A percentile compares a stretch with the other conserved stretches of the same genome.
phyloP scores from a whole-genome alignment of 2,113 vertebrate species.

The Camelus dromedarius region DNA sequence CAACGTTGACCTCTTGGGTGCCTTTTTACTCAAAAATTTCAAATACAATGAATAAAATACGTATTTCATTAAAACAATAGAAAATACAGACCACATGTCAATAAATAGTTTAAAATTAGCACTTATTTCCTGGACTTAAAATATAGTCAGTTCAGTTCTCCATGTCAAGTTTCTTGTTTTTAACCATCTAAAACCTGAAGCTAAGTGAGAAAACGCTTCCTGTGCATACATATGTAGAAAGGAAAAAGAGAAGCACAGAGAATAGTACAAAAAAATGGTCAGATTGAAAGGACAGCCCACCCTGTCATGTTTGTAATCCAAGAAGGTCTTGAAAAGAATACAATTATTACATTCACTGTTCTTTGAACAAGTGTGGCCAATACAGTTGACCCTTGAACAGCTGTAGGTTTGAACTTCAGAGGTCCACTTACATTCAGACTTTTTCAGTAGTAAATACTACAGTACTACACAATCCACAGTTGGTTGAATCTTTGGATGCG shows the following conservation, averaged over 20 bases:
- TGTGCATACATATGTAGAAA: not conserved
- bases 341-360: not conserved
- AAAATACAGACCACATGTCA: not conserved
- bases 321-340: not conserved
- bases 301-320: not conserved
- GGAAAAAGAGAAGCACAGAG: not conserved
- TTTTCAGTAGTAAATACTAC: not conserved
- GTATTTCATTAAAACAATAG: slow-evolving; percentile 11
- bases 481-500: not conserved
- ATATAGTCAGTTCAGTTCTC: not conserved
- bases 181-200: not conserved
- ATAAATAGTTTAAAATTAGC: not conserved
- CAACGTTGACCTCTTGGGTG: not conserved
- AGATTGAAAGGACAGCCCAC: not conserved
- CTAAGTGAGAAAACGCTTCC: not conserved
- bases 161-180: not conserved
- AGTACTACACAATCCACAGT: too few relatives aligned
- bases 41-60: not conserved
- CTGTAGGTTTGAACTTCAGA: not conserved
- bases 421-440: not conserved
- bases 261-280: not conserved
- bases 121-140: slow-evolving; percentile 26
- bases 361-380: not conserved
- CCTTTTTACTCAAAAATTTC: slow-evolving; percentile 57
- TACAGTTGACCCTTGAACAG: not conserved